Evolutionary conservation across 2,888 invertebrate genomes (phyloP).

Genomic region (Agrilus cyanescens): DNA sequence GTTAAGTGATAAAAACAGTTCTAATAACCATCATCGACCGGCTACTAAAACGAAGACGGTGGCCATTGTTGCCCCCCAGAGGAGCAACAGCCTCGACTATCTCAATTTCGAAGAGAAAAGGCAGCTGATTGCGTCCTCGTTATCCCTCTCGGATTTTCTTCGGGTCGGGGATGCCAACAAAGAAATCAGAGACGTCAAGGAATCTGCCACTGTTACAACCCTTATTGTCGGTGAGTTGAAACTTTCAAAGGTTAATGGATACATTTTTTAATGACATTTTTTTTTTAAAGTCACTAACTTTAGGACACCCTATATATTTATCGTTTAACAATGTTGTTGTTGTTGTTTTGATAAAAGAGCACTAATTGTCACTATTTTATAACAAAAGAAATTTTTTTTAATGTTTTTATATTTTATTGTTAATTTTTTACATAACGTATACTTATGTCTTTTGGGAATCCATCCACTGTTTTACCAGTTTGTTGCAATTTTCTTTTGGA

Average conservation of each 20-base stretch:
- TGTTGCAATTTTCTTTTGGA: too few species aligned
- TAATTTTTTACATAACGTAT: too few species aligned
- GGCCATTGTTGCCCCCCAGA: slow-evolving; percentile 56
- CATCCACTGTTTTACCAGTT: too few species aligned
- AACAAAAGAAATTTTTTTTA: too few species aligned
- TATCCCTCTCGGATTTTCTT: slow-evolving; percentile 72
- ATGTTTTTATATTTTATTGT: too few species aligned
- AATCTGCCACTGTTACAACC: slow-evolving; percentile 24
- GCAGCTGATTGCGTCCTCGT: slow-evolving; percentile 76
- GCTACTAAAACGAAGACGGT: slow-evolving; percentile 41
- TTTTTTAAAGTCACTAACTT: too few species aligned
- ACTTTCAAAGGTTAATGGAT: neutral
- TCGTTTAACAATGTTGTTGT: too few species aligned
- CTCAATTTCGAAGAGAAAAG: slow-evolving; percentile 86
- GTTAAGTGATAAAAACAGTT: slow-evolving; percentile 25
- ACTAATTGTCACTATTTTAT: too few species aligned
- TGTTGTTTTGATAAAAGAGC: too few species aligned
- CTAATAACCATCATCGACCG: slow-evolving; percentile 5
- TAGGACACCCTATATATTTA: too few species aligned
- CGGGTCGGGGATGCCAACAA: slow-evolving; percentile 26
- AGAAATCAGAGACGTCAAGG: slow-evolving; percentile 27
- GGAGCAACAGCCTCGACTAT: slow-evolving; percentile 79
- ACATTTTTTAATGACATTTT: too few species aligned
- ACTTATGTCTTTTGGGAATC: too few species aligned
- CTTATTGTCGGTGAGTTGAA: slow-evolving; percentile 31